Conservation (phyloP, 2,797 vertebrate genomes). For the Cryptoprocta ferox region DNA sequence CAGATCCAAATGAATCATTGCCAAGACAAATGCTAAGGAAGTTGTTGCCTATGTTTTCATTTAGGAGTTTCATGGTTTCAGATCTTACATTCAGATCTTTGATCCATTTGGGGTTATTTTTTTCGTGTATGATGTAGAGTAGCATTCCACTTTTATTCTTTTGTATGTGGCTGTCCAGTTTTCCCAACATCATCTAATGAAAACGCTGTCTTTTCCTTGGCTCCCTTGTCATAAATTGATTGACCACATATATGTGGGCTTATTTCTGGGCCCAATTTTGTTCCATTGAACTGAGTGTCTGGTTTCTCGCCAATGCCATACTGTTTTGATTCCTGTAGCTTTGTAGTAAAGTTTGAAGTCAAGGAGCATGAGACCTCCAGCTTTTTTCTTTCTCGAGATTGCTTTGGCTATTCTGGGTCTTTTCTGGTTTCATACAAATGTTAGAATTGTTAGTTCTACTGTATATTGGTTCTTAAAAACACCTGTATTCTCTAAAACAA, state of each 20-base stretch:
- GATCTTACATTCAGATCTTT: neutral
- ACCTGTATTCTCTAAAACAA: neutral
- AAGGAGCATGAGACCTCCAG: neutral
- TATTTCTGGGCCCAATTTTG: neutral
- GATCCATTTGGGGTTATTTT: neutral
- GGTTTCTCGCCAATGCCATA: neutral
- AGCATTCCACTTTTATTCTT: neutral
- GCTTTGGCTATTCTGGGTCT: neutral
- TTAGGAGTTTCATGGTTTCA: neutral
- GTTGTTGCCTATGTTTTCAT: neutral
- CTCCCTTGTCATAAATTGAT: neutral
- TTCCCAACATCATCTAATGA: neutral
- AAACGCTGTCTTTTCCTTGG: neutral
- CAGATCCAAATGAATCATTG: neutral
- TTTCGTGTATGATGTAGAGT: neutral
- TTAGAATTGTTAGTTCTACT: neutral
- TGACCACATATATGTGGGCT: neutral
- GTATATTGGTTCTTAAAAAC: neutral
- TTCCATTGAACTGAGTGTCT: neutral
- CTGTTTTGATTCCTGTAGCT: neutral
- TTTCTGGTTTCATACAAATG: neutral
- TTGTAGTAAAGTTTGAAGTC: neutral
- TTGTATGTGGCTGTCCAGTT: neutral
- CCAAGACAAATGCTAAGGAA: neutral
- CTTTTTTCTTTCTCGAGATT: neutral